Conservation (phyloP, 35 echinoderm and acorn worm genomes). For the Stichopus chloronotus region DNA sequence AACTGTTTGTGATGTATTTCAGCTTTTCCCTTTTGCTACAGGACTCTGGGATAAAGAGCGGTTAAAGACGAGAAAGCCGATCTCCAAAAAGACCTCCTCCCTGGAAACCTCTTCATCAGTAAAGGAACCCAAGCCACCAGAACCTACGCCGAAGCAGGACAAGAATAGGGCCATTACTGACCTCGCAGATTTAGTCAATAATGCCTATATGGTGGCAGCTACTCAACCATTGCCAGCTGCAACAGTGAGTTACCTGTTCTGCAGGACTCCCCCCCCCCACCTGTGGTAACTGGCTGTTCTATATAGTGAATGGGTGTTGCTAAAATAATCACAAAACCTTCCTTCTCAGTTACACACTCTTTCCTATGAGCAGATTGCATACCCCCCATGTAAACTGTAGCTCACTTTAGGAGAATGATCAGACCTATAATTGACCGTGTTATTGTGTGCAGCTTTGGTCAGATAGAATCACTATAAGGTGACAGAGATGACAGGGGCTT, state of each 20-base stretch:
- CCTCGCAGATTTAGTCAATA: slow-evolving; percentile 18
- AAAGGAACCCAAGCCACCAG: not conserved
- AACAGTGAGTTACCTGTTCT: not conserved
- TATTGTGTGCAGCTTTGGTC: too few species aligned
- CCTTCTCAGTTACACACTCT: too few species aligned
- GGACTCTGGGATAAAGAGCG: slow-evolving; percentile 92
- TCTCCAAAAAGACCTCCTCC: slow-evolving; percentile 60
- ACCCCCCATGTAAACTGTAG: too few species aligned
- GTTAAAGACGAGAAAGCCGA: slow-evolving; percentile 83
- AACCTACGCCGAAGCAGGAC: not conserved
- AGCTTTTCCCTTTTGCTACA: not conserved
- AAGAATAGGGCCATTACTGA: not conserved
- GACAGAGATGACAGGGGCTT: too few species aligned
- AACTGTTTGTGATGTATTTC: not conserved
- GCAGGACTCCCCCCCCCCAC: not conserved
- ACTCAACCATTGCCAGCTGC: not conserved
- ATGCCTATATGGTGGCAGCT: slow-evolving; percentile 4
- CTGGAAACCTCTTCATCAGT: too few species aligned
- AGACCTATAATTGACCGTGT: too few species aligned
- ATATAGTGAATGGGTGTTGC: too few species aligned
- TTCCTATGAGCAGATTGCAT: too few species aligned
- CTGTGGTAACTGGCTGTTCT: too few species aligned
- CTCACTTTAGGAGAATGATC: too few species aligned
- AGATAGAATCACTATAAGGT: too few species aligned
- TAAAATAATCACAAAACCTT: too few species aligned